Percentiles rank a stretch among this genome's conserved stretches.
These are phyloP conservation scores for Steinernema feltiae DNA, from an alignment of 1,140 invertebrate genomes.

Conservation along the genomic window DNA sequence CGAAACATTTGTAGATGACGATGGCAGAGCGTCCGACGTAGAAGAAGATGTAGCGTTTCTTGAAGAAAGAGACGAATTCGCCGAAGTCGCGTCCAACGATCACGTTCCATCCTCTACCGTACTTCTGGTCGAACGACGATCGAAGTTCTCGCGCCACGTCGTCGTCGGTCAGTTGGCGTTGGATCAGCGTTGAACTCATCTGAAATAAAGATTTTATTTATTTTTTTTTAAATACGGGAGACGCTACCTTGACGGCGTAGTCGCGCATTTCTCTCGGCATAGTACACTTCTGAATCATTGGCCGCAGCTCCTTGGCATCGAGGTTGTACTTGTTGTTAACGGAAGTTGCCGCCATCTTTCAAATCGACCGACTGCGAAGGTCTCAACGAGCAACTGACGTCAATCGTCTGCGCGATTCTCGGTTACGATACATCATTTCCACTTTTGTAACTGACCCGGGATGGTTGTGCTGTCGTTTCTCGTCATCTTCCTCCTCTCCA, in stretches of 20 bases:
- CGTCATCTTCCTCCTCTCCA: neutral
- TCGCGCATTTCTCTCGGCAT: neutral
- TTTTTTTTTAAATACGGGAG: neutral
- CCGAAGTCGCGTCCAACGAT: constrained; percentile 7
- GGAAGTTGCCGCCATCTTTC: too few relatives aligned
- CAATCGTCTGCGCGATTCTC: too few relatives aligned
- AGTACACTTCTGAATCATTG: neutral
- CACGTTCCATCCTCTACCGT: neutral
- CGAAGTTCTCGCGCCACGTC: neutral
- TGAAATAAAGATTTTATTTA: neutral
- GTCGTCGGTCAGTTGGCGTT: neutral
- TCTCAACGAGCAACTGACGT: too few relatives aligned
- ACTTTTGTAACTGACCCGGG: neutral
- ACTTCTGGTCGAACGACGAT: neutral
- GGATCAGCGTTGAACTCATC: neutral
- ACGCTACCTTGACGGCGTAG: neutral
- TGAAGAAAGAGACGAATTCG: neutral
- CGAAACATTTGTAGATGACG: neutral
- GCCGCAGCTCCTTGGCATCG: neutral
- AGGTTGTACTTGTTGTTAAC: neutral
- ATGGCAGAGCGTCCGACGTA: neutral
- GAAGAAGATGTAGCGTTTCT: constrained; percentile 1
- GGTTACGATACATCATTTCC: neutral
- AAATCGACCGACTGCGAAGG: too few relatives aligned
- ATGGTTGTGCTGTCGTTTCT: neutral